Conservation (phyloP, 2,797 vertebrate genomes). For the Sorex maritimensis region DNA sequence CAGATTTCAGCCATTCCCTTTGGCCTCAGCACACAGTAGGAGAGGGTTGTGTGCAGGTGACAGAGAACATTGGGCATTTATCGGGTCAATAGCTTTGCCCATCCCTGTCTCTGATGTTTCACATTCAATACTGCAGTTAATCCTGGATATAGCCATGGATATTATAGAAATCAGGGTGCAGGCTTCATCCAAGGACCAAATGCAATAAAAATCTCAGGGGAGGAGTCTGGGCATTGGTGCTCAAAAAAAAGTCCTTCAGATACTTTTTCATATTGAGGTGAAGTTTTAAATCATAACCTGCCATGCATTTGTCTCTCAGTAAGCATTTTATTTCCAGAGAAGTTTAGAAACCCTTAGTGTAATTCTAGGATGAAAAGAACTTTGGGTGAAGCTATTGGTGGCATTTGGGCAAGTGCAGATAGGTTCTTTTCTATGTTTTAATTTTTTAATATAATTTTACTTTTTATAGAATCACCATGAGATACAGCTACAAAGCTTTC, state of each 20-base stretch:
- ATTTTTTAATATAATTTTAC: too few species aligned
- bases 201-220: conserved; percentile 8
- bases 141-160: accelerated
- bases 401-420: not conserved
- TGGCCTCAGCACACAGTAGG: conserved; percentile 25
- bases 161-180: conserved; percentile 22
- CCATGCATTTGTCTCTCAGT: not conserved
- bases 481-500: too few species aligned
- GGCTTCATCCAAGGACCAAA: not conserved
- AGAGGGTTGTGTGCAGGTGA: not conserved
- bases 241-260: not conserved
- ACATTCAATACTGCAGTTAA: not conserved
- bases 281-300: not conserved
- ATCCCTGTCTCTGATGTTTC: not conserved
- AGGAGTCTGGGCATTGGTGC: not conserved
- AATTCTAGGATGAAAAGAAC: conserved; percentile 46
- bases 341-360: not conserved
- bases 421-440: too few species aligned
- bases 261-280: not conserved
- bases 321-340: conserved; percentile 38
- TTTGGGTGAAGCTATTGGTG: conserved; percentile 9
- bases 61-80: not conserved
- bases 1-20: conserved; percentile 5
- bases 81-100: not conserved
- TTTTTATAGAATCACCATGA: too few species aligned